Base-by-base conservation (phyloP, 2,888 invertebrate genomes). In the Macrosiphum euphorbiae region DNA sequence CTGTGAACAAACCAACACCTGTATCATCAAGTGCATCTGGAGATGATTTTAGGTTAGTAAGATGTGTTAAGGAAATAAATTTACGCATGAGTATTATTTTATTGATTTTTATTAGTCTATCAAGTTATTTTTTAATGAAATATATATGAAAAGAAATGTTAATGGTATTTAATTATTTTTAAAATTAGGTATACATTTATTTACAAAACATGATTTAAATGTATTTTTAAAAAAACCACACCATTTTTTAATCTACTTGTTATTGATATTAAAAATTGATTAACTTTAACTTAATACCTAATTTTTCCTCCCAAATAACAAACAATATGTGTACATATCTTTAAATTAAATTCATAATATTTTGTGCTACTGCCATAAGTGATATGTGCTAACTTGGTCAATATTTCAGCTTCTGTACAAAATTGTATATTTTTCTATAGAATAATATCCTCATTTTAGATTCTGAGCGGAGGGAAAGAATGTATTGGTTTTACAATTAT, bases 41-140 rank as follows among this genome's bases (percentile, higher is more conserved):
- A 28, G 94, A 94, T 94, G 90, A 94, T 86, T 94, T 94, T 94
- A 94, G 86, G 94, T 94, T 94, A 90, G 94, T 94, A 86, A 90
- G 26, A 55, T 89, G 58, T 89, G 20, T 84, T 44, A 55, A 84
- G 1, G 85, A 55, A 89, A 58, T 26, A 35, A 87, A 87, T 3
- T 87, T 87, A 41, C 16, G 4, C 67, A 67, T 67, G 41, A 3
- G 28, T 7, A 41, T 88, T 44, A n/a, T 78, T 44, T 52, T 88
- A 78, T 52, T 52, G 24, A 78, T 78, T 52, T 67, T 41, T 50
- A 26, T 87, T 28, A 41, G 50, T 52, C 13, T 86, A 61, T 67
- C 11, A 41, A 67, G 26, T 87, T 35, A 28, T 92, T 24, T 55
- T 87, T 87, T 87, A 0, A 92, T 26, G 35, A 87, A 89, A 58